These are phyloP conservation scores for Aporophyla lueneburgensis DNA, from an alignment of 2,888 invertebrate genomes.

Conservation along the genomic window DNA sequence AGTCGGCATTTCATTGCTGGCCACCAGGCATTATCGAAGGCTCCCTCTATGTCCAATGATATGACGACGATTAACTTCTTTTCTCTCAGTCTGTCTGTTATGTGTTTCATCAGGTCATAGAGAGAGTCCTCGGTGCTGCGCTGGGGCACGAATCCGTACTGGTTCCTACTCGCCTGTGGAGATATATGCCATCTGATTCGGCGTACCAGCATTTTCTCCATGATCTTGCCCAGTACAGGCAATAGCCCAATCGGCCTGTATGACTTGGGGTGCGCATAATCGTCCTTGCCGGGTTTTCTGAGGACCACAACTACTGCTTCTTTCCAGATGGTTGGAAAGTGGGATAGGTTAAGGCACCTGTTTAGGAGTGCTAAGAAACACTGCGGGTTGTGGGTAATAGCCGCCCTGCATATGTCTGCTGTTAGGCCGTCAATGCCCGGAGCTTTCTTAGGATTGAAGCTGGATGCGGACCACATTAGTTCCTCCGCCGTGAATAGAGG, in stretches of 20 bases:
- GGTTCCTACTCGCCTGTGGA: too few species aligned
- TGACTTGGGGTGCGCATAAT: not conserved
- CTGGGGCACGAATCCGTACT: too few species aligned
- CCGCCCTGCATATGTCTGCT: not conserved
- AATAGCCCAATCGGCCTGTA: not conserved
- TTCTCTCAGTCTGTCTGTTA: too few species aligned
- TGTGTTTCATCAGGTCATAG: too few species aligned
- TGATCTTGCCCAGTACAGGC: not conserved
- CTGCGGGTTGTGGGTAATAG: not conserved
- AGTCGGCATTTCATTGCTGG: too few species aligned
- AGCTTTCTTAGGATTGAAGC: not conserved
- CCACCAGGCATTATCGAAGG: too few species aligned
- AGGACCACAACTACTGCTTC: not conserved
- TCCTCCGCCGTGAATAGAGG: not conserved
- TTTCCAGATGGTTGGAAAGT: too few species aligned
- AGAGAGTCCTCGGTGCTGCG: too few species aligned
- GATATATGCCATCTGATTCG: not conserved
- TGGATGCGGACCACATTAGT: conserved; percentile 1
- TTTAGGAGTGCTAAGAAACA: not conserved
- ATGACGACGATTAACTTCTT: too few species aligned
- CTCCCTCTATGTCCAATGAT: too few species aligned
- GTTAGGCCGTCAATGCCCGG: not conserved
- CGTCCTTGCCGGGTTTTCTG: not conserved
- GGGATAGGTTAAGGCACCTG: too few species aligned
- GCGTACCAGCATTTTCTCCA: not conserved